A percentile compares a stretch with the other conserved stretches of the same genome.
These are phyloP conservation scores for Florisuga fusca DNA, from an alignment of 2,797 vertebrate species.

Conservation along the genomic window DNA sequence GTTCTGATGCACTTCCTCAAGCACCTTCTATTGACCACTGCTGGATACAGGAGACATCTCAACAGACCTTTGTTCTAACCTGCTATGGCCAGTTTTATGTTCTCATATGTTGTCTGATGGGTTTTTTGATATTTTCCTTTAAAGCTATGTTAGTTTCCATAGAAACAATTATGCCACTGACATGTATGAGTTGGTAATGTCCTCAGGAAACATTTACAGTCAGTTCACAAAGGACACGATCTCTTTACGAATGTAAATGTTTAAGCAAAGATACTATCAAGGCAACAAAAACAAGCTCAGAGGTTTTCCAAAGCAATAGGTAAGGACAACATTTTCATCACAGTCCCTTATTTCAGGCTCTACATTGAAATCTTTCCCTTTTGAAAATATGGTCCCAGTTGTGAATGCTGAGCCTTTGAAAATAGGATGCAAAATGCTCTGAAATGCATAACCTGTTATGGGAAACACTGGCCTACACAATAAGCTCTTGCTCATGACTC, in stretches of 20 bases:
- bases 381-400: background rate
- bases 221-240: background rate
- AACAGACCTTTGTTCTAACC: conserved; percentile 36
- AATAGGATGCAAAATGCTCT: background rate
- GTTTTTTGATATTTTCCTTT: conserved; percentile 37
- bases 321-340: background rate
- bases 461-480: background rate
- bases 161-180: conserved; percentile 41
- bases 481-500: background rate
- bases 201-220: conserved; percentile 24
- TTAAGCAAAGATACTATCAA: conserved; percentile 8
- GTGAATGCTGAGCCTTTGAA: background rate
- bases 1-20: background rate
- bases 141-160: conserved; percentile 39
- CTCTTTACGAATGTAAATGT: background rate
- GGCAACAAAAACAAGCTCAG: conserved; percentile 2
- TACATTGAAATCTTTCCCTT: background rate
- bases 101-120: background rate
- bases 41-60: background rate
- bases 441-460: background rate
- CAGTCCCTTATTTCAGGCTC: background rate
- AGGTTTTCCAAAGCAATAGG: background rate
- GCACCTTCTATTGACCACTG: background rate
- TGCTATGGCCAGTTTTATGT: background rate
- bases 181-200: background rate